Percentiles rank a stretch among this genome's conserved stretches.
Conservation (phyloP, 2,888 invertebrate genomes). For the Standfussiana lucernea region DNA sequence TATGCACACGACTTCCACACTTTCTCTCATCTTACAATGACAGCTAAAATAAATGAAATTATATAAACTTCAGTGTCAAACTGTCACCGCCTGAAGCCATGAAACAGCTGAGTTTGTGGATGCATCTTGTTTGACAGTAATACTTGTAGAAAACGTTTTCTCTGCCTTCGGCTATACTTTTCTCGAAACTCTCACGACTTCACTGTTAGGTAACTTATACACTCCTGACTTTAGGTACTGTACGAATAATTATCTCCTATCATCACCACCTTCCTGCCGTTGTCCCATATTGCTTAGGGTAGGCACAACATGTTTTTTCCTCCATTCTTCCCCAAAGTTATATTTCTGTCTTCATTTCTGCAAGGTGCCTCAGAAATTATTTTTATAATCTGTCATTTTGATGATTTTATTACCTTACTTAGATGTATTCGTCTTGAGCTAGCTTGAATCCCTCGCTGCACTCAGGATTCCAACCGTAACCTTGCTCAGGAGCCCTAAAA, state of each 20-base stretch:
- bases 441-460: not conserved
- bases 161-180: slow-evolving; percentile 6
- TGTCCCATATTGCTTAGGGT: not conserved
- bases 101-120: not conserved
- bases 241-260: not conserved
- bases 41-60: not conserved
- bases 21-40: slow-evolving; percentile 5
- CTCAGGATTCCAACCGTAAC: not conserved
- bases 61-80: not conserved
- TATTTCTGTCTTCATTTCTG: not conserved
- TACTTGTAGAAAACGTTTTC: slow-evolving; percentile 32
- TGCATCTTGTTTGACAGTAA: slow-evolving; percentile 7
- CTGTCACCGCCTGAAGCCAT: not conserved
- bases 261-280: not conserved
- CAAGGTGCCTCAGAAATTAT: not conserved
- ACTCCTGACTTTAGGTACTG: not conserved
- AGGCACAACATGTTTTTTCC: not conserved
- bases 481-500: not conserved
- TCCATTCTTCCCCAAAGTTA: not conserved
- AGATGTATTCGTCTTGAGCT: not conserved
- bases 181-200: not conserved
- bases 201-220: not conserved
- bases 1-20: not conserved
- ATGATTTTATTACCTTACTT: not conserved
- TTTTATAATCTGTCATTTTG: not conserved